These are phyloP conservation scores for Troglohyphantes excavatus DNA, from an alignment of 2,888 invertebrate genomes.

Conservation along the genomic window DNA sequence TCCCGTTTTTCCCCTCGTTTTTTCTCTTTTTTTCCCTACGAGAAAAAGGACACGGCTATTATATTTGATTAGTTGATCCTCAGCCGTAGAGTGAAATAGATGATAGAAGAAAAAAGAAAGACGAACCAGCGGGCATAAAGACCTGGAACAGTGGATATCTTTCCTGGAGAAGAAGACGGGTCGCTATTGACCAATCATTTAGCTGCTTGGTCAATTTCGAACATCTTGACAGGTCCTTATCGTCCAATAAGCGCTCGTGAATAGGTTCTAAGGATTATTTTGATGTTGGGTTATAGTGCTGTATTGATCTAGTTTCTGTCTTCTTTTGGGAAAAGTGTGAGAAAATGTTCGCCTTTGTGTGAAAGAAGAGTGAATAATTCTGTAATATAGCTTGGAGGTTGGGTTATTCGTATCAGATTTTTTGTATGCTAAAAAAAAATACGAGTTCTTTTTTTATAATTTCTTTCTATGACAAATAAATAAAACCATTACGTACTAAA, in stretches of 20 bases:
- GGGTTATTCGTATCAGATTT: no score
- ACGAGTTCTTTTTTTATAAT: no score
- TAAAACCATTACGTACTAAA: no score
- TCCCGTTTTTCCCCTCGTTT: background rate
- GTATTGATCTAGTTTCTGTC: no score
- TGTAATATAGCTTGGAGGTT: no score
- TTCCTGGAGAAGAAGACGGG: background rate
- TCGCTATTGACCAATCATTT: slow-evolving; percentile 46
- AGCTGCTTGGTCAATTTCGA: slow-evolving; percentile 45
- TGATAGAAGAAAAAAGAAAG: background rate
- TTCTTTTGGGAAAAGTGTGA: background rate
- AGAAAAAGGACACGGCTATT: slow-evolving; percentile 60
- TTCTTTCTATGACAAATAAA: no score
- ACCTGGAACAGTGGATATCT: slow-evolving; percentile 13
- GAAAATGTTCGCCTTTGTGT: background rate
- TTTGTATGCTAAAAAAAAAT: no score
- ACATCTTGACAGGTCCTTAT: slow-evolving; percentile 39
- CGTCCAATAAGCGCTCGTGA: slow-evolving; percentile 13
- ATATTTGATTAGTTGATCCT: slow-evolving; percentile 77
- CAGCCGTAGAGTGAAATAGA: slow-evolving; percentile 26
- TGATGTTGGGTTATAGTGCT: background rate
- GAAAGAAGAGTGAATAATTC: no score
- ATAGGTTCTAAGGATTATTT: background rate
- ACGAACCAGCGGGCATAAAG: slow-evolving; percentile 12
- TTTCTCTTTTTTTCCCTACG: slow-evolving; percentile 37